A percentile compares a stretch with the other conserved stretches of the same genome.
phyloP scores from a whole-genome alignment of 2,797 vertebrate genomes.

The Sciurus carolinensis region DNA sequence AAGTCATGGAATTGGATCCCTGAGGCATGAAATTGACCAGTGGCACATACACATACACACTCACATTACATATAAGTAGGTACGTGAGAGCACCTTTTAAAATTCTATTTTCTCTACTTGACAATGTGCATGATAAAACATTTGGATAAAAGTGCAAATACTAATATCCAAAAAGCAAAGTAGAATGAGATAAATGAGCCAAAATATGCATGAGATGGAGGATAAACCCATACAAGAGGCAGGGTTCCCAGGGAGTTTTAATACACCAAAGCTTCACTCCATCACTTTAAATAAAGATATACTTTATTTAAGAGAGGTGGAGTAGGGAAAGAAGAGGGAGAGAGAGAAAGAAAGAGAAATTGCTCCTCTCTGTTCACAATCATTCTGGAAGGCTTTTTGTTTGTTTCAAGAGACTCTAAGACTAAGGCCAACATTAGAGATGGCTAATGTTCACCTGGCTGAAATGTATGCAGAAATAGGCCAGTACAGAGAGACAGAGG shows the following conservation, averaged over 20 bases:
- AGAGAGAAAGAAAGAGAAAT: too few species aligned
- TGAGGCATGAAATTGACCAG: background rate
- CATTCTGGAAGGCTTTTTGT: background rate
- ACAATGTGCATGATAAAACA: background rate
- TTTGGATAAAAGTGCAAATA: background rate
- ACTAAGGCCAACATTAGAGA: slow-evolving; percentile 74
- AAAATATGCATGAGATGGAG: background rate
- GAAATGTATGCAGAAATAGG: slow-evolving; percentile 65
- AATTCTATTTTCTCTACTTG: background rate
- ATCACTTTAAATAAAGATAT: background rate
- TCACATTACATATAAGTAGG: background rate
- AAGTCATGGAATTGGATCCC: background rate
- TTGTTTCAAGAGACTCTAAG: slow-evolving; percentile 71
- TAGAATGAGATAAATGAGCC: background rate
- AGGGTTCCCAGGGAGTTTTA: background rate
- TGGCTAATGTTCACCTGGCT: slow-evolving; percentile 83
- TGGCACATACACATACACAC: background rate
- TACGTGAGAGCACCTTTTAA: background rate
- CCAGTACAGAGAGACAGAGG: slow-evolving; percentile 85
- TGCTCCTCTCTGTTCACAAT: background rate
- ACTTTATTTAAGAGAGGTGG: background rate
- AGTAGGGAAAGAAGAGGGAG: too few species aligned
- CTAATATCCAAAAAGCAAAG: background rate
- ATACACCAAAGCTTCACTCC: background rate
- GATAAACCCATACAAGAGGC: background rate